Evolutionary conservation across 2,113 vertebrate species (phyloP), one percentile per base, ranked within the genome.

Genomic region (Lepus americanus): DNA sequence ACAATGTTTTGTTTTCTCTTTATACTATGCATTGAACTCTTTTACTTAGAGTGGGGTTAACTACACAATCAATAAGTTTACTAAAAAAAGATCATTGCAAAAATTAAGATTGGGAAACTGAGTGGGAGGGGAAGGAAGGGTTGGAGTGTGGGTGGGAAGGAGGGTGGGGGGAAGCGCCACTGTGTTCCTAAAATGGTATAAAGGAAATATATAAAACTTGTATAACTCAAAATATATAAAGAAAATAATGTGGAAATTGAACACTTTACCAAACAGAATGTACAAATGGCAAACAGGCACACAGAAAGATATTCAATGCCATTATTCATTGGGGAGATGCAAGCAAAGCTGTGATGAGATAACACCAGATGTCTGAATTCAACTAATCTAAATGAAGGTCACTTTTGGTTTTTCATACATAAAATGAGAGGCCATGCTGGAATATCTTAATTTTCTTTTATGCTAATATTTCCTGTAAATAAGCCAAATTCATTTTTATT

Each of bases 401-500:
- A 72, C 39, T 69, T 90, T 36, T 83, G 17, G 4, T 23, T 84
- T 94, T 79, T 55, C 66, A 39, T 90, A 16, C 64, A 17, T 53
- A 64, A 70, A 85, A 79, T 66, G 14, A 78, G 10, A 23, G 25
- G 22, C 39, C 64, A 2, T 70, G 29, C 39, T 27, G n/a, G n/a
- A 85, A 85, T 31, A 63, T 39, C 23, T 79, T 22, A 78, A 36
- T 22, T 55, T 67, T 61, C 27, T 82, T 93, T 27, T 12, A 95
- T 14, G 67, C n/a, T 81, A 69, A 59, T 29, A 22, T 59, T 80
- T 17, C 22, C 44, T n/a, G 3, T 59, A 64, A 69, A 69, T 77
- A 90, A 49, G 36, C 13, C 29, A 80, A 81, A 39, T 69, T 80
- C n/a, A 39, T 31, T 86, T 94, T 93, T 94, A 89, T 73, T 80